These are phyloP conservation scores for Rhagoletis zephyria DNA, from an alignment of 1,140 invertebrate genomes.

Conservation along the genomic window DNA sequence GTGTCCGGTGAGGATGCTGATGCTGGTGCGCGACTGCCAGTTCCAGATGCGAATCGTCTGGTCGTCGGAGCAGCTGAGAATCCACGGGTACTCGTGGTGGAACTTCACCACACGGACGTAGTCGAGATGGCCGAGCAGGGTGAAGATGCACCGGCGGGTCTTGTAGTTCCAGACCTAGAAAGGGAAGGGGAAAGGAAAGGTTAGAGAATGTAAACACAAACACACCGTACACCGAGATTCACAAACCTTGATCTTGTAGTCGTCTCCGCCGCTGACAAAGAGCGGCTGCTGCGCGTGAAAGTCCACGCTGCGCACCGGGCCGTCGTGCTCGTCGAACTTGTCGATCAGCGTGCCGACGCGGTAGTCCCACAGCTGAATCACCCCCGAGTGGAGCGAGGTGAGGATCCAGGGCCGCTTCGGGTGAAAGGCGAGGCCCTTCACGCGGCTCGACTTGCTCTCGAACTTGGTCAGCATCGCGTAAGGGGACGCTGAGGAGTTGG, in stretches of 20 bases:
- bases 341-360: conserved; percentile 98
- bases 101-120: conserved; percentile 98
- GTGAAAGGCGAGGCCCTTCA: conserved; percentile 98
- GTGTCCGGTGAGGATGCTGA: conserved; percentile 95
- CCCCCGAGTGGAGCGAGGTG: conserved; percentile 96
- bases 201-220: no score
- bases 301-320: conserved; percentile 97
- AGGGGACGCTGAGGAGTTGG: no score
- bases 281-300: conserved; percentile 98
- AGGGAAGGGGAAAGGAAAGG: no score
- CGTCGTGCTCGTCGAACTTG: conserved; percentile 99
- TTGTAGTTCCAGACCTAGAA: conserved; percentile 99
- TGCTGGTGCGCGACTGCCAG: conserved; percentile 99
- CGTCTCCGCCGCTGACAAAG: conserved; percentile 99
- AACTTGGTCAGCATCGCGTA: conserved; percentile 99
- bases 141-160: conserved; percentile 96
- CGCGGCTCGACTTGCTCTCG: conserved; percentile 97
- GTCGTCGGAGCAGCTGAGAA: conserved; percentile 97
- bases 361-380: conserved; percentile 99
- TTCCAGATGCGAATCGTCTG: conserved; percentile 94
- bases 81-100: conserved; percentile 99
- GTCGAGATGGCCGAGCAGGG: conserved; percentile 96
- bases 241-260: conserved; percentile 99
- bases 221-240: no score
- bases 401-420: conserved; percentile 98